Percentiles rank a stretch among this genome's conserved stretches.
phyloP scores from a whole-genome alignment of 2,113 vertebrate genomes.

The Actenoides hombroni region DNA sequence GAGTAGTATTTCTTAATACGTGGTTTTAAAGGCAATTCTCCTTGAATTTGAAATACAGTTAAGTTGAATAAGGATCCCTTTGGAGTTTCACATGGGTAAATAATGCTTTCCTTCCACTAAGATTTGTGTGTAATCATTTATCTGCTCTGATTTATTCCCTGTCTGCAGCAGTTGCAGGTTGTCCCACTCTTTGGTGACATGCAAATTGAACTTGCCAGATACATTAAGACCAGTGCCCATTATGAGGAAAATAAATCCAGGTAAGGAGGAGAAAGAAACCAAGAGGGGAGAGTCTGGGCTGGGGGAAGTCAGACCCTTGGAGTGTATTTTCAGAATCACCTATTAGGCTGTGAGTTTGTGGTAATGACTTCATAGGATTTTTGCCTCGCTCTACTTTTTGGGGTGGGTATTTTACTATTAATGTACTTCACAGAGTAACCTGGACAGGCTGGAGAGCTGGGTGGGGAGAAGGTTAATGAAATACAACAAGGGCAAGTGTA shows the following conservation, averaged over 20 bases:
- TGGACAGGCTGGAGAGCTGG: too few relatives aligned
- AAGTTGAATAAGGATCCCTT: not conserved
- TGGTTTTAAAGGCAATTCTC: not conserved
- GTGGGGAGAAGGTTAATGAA: too few relatives aligned
- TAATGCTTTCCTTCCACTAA: not conserved
- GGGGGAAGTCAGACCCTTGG: not conserved
- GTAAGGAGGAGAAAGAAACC: constrained; percentile 69
- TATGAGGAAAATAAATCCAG: constrained; percentile 98
- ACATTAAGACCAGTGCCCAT: constrained; percentile 98
- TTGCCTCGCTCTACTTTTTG: not conserved
- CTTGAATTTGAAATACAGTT: not conserved
- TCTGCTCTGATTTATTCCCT: not conserved
- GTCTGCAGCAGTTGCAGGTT: constrained; percentile 91
- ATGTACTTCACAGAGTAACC: not conserved
- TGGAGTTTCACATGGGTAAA: not conserved
- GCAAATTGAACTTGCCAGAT: constrained; percentile 97
- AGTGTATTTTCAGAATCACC: not conserved
- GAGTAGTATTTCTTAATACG: not conserved
- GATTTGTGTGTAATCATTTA: not conserved
- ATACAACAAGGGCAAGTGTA: too few relatives aligned
- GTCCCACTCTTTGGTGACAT: constrained; percentile 97
- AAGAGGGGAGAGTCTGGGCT: not conserved
- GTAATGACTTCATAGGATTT: not conserved
- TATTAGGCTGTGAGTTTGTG: not conserved
- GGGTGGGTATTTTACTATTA: not conserved